Conservation (phyloP, 2,113 vertebrate genomes). For the Dipodomys spectabilis region DNA sequence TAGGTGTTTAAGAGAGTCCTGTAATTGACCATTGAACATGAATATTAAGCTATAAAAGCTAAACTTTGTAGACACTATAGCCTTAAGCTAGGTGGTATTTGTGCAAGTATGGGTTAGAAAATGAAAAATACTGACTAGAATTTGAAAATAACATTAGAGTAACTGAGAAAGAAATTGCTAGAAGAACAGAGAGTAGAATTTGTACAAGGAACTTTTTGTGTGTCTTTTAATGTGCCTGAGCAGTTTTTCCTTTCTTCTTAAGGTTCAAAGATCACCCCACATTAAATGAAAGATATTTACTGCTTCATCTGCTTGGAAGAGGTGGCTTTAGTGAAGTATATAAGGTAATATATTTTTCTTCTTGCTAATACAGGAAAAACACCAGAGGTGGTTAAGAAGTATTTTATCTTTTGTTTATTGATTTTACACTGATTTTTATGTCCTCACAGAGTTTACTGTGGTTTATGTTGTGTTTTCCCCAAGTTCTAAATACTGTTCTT, state of each 20-base stretch:
- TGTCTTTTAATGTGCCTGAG: constrained; percentile 24
- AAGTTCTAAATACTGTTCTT: neutral
- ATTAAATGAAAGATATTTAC: constrained; percentile 97
- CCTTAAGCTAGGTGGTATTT: neutral
- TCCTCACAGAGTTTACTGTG: neutral
- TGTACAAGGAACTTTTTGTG: neutral
- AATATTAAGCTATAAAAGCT: constrained; percentile 34
- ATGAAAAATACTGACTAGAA: neutral
- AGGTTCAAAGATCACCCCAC: constrained; percentile 99
- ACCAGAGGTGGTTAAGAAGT: constrained; percentile 32
- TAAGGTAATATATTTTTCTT: constrained; percentile 89
- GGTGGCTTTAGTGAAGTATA: constrained; percentile 99
- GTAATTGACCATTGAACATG: constrained; percentile 1
- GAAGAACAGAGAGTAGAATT: neutral
- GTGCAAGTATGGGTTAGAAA: neutral
- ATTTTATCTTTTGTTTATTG: constrained; percentile 40
- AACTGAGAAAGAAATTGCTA: neutral
- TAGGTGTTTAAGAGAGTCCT: constrained; percentile 26
- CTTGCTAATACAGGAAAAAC: neutral
- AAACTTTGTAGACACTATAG: neutral
- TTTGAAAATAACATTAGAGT: constrained; percentile 17
- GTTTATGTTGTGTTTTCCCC: neutral
- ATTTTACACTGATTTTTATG: constrained; percentile 43
- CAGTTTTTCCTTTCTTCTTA: constrained; percentile 58
- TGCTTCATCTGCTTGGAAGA: constrained; percentile 97